Percentiles rank a stretch among this genome's conserved stretches.
phyloP scores from a whole-genome alignment of 2,888 invertebrate genomes.

The Anoncus sp. region DNA sequence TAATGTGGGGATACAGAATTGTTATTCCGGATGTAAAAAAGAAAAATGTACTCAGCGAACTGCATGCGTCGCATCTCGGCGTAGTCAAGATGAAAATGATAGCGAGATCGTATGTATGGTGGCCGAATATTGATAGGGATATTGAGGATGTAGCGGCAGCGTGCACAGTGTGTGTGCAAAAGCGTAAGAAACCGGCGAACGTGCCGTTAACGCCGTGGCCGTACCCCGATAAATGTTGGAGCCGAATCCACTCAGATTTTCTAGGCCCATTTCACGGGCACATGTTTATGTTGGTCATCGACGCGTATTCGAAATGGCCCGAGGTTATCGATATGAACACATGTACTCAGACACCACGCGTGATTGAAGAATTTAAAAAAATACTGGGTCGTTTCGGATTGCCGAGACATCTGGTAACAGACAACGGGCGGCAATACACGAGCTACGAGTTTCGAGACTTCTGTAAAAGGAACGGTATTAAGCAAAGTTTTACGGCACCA shows the following conservation, averaged over 20 bases:
- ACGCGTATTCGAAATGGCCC: conserved; percentile 12
- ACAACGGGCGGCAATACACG: conserved; percentile 56
- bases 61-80: conserved; percentile 24
- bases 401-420: conserved; percentile 48
- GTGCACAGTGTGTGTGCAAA: conserved; percentile 15
- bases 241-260: conserved; percentile 3
- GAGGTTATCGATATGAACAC: conserved; percentile 18
- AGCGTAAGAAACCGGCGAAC: conserved; percentile 1
- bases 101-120: conserved; percentile 23
- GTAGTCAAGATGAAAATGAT: conserved; percentile 20
- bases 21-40: neutral
- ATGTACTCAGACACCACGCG: conserved; percentile 33
- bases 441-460: conserved; percentile 52
- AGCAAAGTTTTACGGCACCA: conserved; percentile 57
- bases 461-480: conserved; percentile 56
- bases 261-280: conserved; percentile 6
- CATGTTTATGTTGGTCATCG: conserved; percentile 6
- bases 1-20: conserved; percentile 17
- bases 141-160: conserved; percentile 10
- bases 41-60: neutral
- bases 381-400: conserved; percentile 45
- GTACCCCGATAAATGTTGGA: conserved; percentile 11
- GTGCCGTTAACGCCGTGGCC: conserved; percentile 29
- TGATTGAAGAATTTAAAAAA: conserved; percentile 32
- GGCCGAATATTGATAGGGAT: conserved; percentile 22